A percentile compares a stretch with the other conserved stretches of the same genome.
These are phyloP conservation scores for Heliconius charithonia DNA, from an alignment of 2,888 invertebrate genomes.

Conservation along the genomic window DNA sequence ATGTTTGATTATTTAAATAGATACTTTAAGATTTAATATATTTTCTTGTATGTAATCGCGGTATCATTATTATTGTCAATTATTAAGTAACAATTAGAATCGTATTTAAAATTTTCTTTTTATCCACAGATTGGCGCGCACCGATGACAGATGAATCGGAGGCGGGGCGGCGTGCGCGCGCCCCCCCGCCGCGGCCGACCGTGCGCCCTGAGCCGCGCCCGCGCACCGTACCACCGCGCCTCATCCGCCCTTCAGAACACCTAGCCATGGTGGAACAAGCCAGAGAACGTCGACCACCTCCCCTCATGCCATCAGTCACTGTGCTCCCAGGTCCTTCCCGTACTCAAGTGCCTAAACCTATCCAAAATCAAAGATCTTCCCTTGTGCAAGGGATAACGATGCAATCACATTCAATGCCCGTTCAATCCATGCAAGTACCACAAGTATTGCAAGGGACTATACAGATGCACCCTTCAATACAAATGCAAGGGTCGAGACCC, in stretches of 20 bases:
- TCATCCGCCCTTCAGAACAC: slow-evolving; percentile 77
- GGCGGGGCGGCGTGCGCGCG: slow-evolving; percentile 73
- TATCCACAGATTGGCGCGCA: slow-evolving; percentile 79
- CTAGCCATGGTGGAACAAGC: slow-evolving; percentile 59
- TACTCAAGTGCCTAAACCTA: slow-evolving; percentile 26
- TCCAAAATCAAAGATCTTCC: slow-evolving; percentile 1
- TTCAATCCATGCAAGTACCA: slow-evolving; percentile 23
- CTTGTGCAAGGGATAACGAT: slow-evolving; percentile 14
- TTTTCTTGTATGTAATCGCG: background rate
- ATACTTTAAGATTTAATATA: background rate
- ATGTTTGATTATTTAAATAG: background rate
- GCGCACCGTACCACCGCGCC: slow-evolving; percentile 65
- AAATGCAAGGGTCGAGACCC: slow-evolving; percentile 46
- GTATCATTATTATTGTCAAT: no score
- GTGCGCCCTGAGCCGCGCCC: slow-evolving; percentile 65
- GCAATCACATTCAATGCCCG: slow-evolving; percentile 18
- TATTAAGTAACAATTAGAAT: no score
- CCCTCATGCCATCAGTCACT: slow-evolving; percentile 51
- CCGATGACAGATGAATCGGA: slow-evolving; percentile 80
- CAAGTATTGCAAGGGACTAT: slow-evolving; percentile 16
- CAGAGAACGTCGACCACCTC: slow-evolving; percentile 52
- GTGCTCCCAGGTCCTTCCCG: slow-evolving; percentile 40
- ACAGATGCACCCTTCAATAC: slow-evolving; percentile 29
- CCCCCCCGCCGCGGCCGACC: slow-evolving; percentile 56
- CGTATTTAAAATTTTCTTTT: slow-evolving; percentile 30